phyloP scores from a whole-genome alignment of 92 coral and sea anemone genomes.

The Epizoanthus ramosus region DNA sequence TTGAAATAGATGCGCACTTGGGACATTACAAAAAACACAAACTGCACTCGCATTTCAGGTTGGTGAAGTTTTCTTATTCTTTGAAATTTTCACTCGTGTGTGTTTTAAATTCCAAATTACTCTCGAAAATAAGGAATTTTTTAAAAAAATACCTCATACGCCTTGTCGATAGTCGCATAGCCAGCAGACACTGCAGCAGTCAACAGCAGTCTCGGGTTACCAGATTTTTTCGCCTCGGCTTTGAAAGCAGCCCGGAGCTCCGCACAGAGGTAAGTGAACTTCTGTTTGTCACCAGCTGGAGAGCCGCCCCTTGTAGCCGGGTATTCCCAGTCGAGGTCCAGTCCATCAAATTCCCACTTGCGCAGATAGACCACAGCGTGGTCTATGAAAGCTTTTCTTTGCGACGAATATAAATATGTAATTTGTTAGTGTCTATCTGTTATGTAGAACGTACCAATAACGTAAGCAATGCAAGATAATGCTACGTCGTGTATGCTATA shows the following conservation, averaged over 20 bases:
- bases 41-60: no score
- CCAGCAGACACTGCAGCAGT: constrained; percentile 71
- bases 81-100: no score
- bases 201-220: constrained; percentile 46
- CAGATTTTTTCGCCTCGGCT: constrained; percentile 45
- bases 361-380: constrained; percentile 47
- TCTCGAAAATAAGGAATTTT: no score
- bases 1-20: no score
- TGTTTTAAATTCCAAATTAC: no score
- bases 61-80: no score
- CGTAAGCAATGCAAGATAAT: no score
- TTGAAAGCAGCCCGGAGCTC: constrained; percentile 64
- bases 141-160: constrained; percentile 33
- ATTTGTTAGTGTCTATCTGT: no score
- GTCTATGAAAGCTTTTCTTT: constrained; percentile 56
- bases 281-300: constrained; percentile 56
- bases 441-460: no score
- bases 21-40: no score
- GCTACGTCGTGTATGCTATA: no score
- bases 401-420: no score
- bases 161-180: constrained; percentile 33
- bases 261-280: constrained; percentile 58
- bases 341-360: constrained; percentile 60
- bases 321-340: constrained; percentile 71
- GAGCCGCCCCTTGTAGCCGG: constrained; percentile 63